Conservation (phyloP, 2,888 invertebrate species). For the Sphaeridia pumilis region DNA sequence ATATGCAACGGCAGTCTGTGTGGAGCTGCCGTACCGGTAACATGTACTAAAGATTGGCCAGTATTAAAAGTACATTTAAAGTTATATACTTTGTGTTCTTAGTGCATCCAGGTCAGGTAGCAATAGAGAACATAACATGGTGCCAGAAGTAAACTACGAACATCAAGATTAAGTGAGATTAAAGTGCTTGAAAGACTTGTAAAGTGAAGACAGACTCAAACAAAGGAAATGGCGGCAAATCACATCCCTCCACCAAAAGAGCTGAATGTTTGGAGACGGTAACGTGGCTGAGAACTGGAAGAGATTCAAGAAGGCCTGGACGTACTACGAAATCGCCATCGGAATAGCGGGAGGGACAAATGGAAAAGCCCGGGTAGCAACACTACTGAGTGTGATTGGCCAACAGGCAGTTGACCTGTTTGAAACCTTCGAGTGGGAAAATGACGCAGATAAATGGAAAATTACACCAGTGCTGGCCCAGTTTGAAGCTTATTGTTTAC, state of each 20-base stretch:
- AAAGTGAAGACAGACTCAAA: background rate
- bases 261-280: slow-evolving; percentile 4
- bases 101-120: no score
- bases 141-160: background rate
- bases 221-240: background rate
- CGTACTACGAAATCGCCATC: slow-evolving; percentile 1
- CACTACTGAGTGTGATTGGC: slow-evolving; percentile 8
- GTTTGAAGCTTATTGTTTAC: slow-evolving; percentile 8
- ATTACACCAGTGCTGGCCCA: background rate
- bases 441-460: background rate
- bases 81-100: no score
- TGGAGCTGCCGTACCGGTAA: no score
- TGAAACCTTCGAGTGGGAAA: slow-evolving; percentile 7
- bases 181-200: background rate
- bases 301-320: slow-evolving; percentile 8
- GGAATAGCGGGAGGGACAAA: background rate
- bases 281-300: slow-evolving; percentile 17
- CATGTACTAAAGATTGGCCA: no score
- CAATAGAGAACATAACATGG: background rate
- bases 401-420: slow-evolving; percentile 7
- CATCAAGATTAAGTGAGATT: background rate
- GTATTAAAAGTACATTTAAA: no score
- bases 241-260: background rate
- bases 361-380: slow-evolving; percentile 3
- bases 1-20: no score